Base-by-base conservation (phyloP, 2,888 invertebrate species). In the Xestobium rufovillosum region DNA sequence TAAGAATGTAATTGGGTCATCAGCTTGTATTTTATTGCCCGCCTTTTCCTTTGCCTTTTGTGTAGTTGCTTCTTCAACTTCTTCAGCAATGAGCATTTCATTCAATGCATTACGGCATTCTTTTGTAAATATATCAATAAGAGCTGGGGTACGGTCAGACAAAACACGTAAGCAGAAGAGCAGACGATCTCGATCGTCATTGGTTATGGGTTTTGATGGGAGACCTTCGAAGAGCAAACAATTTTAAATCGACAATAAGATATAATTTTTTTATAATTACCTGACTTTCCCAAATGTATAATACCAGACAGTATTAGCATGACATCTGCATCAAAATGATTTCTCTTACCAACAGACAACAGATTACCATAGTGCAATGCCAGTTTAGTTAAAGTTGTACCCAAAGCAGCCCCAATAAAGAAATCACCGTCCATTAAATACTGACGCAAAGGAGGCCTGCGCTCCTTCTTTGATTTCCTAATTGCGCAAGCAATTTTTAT, bases 351-450 rank as follows among this genome's bases (percentile, higher is more conserved):
- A 41, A 70, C 62, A 3, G 56, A 43, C 15, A 67, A 66, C 28
- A 75, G 52, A 14, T 70, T 62, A 11, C 72, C 67, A 55, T 76
- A 85, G 37, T 83, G 71, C 31, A 97, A 73, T 1, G 91, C 86
- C 53, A 98, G 68, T 69, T 97, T 97, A 26, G 89, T 82, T 34
- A 98, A 71, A 16, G 91, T 88, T 1, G 94, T 88, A 27, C 91
- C 87, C 12, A 97, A 70, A 26, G 92, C 82, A 9, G 96, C 92
- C 2, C 87, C 94, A 42, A 96, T 85, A 68, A 95, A 98, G 67
- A 94, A 94, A 59, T 98, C 94, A 2, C 96, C 96, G 48, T 87
- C 84, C 72, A 91, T 80, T 56, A 98, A 73, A 58, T 92, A 94
- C 49, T 84, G 80, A 23, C 91, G 76, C 38, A 96, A 67, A 4